Evolutionary conservation across 2,888 invertebrate genomes (phyloP).

Genomic region (Pandemis cinnamomeana): DNA sequence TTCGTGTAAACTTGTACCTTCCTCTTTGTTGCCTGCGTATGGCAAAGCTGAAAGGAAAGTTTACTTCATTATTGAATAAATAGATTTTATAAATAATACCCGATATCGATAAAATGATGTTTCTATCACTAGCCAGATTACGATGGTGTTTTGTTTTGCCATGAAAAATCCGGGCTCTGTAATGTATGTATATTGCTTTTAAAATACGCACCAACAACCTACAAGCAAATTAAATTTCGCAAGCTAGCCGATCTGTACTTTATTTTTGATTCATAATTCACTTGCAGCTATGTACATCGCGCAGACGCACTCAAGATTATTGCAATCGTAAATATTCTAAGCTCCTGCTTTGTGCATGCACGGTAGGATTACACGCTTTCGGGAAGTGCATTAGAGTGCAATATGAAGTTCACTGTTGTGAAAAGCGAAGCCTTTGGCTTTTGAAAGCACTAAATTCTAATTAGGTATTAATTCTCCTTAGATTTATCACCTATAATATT

Average conservation of each 20-base stretch:
- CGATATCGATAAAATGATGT: no score
- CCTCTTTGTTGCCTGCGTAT: no score
- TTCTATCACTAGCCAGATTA: no score
- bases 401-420: slow-evolving; percentile 21
- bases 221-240: neutral
- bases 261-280: slow-evolving; percentile 1
- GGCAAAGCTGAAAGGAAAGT: no score
- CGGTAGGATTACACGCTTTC: slow-evolving; percentile 1
- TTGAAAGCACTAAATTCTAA: neutral
- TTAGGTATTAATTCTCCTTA: neutral
- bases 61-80: no score
- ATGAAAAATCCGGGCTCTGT: no score
- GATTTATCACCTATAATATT: neutral
- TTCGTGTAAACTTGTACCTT: no score
- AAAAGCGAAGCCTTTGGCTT: neutral
- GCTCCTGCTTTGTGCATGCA: slow-evolving; percentile 39
- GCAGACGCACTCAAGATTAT: slow-evolving; percentile 44
- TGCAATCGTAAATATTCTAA: slow-evolving; percentile 44
- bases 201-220: neutral
- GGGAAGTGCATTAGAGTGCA: slow-evolving; percentile 34
- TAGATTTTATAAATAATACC: no score
- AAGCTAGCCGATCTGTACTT: neutral
- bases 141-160: no score
- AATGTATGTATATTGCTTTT: no score
- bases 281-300: neutral